phyloP scores from a whole-genome alignment of 2,113 vertebrate genomes.

The Emydura subglobosa region DNA sequence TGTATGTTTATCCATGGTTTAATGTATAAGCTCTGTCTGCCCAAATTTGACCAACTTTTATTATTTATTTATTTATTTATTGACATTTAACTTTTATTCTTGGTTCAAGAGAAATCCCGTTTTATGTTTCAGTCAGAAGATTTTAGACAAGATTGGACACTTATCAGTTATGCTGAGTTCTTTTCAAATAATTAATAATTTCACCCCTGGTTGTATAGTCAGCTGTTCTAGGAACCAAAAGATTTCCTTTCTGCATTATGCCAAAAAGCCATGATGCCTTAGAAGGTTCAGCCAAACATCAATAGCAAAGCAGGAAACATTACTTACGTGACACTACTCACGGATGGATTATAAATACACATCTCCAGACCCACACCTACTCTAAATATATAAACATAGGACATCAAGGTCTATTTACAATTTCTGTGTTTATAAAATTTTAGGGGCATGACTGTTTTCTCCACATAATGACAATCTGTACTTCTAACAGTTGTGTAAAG shows the following conservation, averaged over 20 bases:
- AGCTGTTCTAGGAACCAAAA: neutral
- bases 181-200: slow-evolving; percentile 13
- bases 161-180: slow-evolving; percentile 25
- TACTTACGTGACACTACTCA: fast-evolving
- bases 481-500: neutral
- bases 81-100: slow-evolving; percentile 55
- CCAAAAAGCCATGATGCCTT: neutral
- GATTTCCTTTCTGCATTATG: neutral
- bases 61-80: slow-evolving; percentile 15
- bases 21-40: slow-evolving; percentile 63
- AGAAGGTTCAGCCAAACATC: neutral
- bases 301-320: neutral
- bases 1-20: slow-evolving; percentile 54
- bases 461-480: neutral
- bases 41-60: slow-evolving; percentile 56
- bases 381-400: neutral
- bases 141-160: slow-evolving; percentile 46
- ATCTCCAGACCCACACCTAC: neutral
- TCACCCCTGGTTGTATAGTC: neutral
- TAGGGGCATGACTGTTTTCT: neutral
- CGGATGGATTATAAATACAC: neutral
- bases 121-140: slow-evolving; percentile 31
- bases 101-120: slow-evolving; percentile 39
- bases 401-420: neutral
- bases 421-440: neutral